phyloP scores from a whole-genome alignment of 2,113 vertebrate species.

The Heptranchias perlo region DNA sequence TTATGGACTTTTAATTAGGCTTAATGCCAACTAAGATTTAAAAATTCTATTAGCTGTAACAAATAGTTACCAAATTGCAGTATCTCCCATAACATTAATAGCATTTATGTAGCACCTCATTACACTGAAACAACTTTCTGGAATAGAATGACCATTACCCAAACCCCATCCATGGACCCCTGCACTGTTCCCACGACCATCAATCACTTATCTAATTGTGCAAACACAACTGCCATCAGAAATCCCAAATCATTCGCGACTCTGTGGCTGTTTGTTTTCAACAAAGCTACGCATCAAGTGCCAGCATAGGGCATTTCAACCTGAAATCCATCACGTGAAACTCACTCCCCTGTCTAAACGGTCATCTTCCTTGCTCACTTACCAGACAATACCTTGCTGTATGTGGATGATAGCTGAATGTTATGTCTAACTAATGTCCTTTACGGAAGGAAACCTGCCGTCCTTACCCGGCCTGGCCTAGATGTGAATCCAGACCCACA shows the following conservation, averaged over 20 bases:
- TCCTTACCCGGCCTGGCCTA: no score
- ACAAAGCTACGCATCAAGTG: background rate
- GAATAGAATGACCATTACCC: background rate
- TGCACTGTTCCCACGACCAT: background rate
- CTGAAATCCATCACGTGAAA: background rate
- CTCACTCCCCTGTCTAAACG: background rate
- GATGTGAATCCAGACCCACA: no score
- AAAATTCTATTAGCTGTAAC: background rate
- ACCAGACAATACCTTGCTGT: background rate
- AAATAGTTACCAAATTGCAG: background rate
- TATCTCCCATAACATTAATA: background rate
- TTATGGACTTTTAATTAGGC: conserved; percentile 5
- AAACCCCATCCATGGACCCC: background rate
- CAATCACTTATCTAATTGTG: background rate
- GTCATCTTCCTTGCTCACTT: background rate
- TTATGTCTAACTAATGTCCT: no score
- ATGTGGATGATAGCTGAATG: background rate
- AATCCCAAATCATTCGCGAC: no score
- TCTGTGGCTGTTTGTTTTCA: background rate
- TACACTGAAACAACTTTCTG: background rate
- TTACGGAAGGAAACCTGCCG: no score
- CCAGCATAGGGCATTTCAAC: background rate
- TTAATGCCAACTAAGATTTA: background rate
- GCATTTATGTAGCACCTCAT: background rate
- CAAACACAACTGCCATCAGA: background rate